Conservation (phyloP, 1,140 invertebrate genomes). For the Ostrea denselamellosa region DNA sequence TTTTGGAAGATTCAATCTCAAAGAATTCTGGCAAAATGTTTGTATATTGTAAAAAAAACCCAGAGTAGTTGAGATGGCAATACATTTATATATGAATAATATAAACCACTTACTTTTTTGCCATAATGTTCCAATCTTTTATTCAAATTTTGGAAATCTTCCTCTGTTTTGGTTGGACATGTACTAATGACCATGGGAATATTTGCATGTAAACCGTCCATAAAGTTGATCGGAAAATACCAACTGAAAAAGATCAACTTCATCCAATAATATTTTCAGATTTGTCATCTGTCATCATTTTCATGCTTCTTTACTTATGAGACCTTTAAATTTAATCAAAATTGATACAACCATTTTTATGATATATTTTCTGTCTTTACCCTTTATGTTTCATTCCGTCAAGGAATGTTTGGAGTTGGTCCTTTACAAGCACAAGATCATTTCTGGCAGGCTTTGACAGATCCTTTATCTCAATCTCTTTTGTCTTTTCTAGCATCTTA, state of each 20-base stretch:
- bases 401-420: background rate
- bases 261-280: background rate
- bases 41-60: background rate
- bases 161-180: constrained; percentile 60
- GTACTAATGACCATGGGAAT: constrained; percentile 53
- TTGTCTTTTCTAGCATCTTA: background rate
- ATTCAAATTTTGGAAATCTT: constrained; percentile 59
- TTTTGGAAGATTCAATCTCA: too few species aligned
- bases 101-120: constrained; percentile 55
- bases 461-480: background rate
- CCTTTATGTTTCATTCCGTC: background rate
- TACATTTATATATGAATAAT: background rate
- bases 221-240: constrained; percentile 60
- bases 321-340: background rate
- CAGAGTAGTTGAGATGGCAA: too few species aligned
- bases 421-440: background rate
- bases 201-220: constrained; percentile 62
- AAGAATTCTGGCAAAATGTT: too few species aligned
- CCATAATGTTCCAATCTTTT: constrained; percentile 59
- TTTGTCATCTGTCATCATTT: too few species aligned
- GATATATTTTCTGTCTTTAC: background rate
- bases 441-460: background rate
- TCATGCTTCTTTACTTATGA: too few species aligned
- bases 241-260: constrained; percentile 53
- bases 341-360: background rate